Base-by-base conservation (phyloP, 2,113 vertebrate genomes). In the Pedionomus torquatus region DNA sequence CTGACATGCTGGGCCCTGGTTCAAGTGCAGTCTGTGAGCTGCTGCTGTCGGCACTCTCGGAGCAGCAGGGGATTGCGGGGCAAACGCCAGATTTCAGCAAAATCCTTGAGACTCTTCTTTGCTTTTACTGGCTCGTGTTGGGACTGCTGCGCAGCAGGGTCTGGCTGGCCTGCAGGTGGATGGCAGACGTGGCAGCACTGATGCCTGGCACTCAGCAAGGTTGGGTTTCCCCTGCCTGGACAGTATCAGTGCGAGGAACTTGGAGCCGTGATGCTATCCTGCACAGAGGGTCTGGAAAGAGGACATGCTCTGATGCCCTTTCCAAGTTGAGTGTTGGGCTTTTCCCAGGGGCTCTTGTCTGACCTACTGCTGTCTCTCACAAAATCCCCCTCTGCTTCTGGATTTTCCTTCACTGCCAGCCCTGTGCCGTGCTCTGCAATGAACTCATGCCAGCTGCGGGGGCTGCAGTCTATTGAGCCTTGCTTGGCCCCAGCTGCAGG, bases 201-300 rank as follows among this genome's bases (percentile, higher is more conserved):
- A 3, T 55, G 90, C 84, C 87, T 87, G 39, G 70, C 61, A 14
- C 71, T 78, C 46, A 21, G 83, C 72, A 78, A 35, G 39, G 77
- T 28, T 0, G 1, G 28, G 25, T 19, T 78, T 91, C 30, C 68
- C 35, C 60, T 91, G 82, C 85, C 84, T 61, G 79, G 44, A 76
- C 51, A 20, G 58, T 17, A 17, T 4, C 0, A 2, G 39, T 85
- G 37, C 0, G 1, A 86, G 63, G 65, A 87, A 18, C 39, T 65
- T n/a, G 49, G 35, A 57, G 63, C 74, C 7, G 0, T 1, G 30
- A 68, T 21, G 31, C 23, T 49, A 7, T 89, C 39, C 44, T 83
- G 74, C 57, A 52, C 71, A 8, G 26, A 57, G 54, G 39, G 4
- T 26, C 49, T 92, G 90, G 44, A 26, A 70, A 57, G 46, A 77